Base-by-base conservation (phyloP, 2,113 vertebrate genomes). In the Thalassarche chlororhynchos region DNA sequence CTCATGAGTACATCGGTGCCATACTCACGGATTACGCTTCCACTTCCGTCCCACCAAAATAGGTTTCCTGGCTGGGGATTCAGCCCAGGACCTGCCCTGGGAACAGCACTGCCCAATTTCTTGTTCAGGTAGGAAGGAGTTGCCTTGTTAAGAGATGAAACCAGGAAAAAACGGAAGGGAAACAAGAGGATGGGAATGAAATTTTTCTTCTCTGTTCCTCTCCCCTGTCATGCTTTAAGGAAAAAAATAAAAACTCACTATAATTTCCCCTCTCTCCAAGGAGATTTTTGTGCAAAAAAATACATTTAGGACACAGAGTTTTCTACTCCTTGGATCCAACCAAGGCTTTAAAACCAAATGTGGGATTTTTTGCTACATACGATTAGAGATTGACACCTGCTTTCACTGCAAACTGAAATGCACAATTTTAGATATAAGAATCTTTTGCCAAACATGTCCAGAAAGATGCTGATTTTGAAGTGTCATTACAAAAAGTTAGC, bases 1-100 rank as follows among this genome's bases (percentile, higher is more conserved):
- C 47, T 84, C 29, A 5, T 0, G 1, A 68, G 14, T 20, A 54
- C 21, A 5, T 1, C 0, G 1, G 18, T 52, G 29, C 28, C 12
- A 8, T 36, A 66, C 23, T 24, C 51, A 32, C 2, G 0, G 61
- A 21, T 13, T 47, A 21, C 0, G 1, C 26, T 91, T 75, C 58
- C 38, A 24, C 40, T 75, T 21, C 12, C n/a, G 14, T 29, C 16
- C 15, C 62, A 46, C 40, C 1, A 2, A 57, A 64, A 44, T 2
- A 47, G 12, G n/a, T 31, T 81, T 84, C 7, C 17, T 7, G 29
- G 17, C 15, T 3, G 2, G 55, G 51, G 38, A 75, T 75, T 62
- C 85, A 70, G 74, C 20, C 47, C 52, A n/a, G 17, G 25, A 60
- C 31, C 34, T 55, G 74, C 26, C 44, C n/a, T 36, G 16, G 62